These are phyloP conservation scores for Argynnis bischoffii DNA, from an alignment of 2,888 invertebrate genomes.

Conservation along the genomic window DNA sequence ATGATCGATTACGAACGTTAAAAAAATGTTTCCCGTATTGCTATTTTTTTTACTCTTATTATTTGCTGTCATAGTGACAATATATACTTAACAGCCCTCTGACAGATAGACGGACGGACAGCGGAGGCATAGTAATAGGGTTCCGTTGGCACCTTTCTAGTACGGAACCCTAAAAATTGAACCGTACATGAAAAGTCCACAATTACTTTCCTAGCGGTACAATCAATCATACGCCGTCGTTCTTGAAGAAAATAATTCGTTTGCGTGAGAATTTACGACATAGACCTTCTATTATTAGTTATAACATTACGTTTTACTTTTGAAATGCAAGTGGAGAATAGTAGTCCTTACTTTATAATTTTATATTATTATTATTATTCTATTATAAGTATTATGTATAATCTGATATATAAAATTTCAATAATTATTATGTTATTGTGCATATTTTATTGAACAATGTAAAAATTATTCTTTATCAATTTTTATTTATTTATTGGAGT, in stretches of 20 bases:
- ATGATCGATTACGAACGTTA: no score
- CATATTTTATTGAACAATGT: no score
- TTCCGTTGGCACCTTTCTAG: neutral
- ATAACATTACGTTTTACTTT: constrained; percentile 17
- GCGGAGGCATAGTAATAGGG: neutral
- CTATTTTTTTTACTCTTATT: no score
- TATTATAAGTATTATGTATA: neutral
- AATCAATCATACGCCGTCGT: constrained; percentile 16
- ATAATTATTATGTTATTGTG: no score
- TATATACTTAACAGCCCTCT: no score
- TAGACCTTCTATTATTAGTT: constrained; percentile 12
- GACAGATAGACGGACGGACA: neutral
- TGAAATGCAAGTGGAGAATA: neutral
- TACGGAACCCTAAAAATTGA: neutral
- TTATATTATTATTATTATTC: neutral
- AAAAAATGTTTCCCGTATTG: no score
- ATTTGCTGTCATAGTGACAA: no score
- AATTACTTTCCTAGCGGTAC: constrained; percentile 20
- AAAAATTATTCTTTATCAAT: no score
- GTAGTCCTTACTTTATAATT: neutral
- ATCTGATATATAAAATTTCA: no score
- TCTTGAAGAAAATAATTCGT: constrained; percentile 24
- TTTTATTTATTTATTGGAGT: no score
- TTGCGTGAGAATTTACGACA: constrained; percentile 28
- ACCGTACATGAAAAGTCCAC: neutral